Evolutionary conservation across 2,888 invertebrate genomes (phyloP).

Genomic region (Cylindroiulus punctatus): DNA sequence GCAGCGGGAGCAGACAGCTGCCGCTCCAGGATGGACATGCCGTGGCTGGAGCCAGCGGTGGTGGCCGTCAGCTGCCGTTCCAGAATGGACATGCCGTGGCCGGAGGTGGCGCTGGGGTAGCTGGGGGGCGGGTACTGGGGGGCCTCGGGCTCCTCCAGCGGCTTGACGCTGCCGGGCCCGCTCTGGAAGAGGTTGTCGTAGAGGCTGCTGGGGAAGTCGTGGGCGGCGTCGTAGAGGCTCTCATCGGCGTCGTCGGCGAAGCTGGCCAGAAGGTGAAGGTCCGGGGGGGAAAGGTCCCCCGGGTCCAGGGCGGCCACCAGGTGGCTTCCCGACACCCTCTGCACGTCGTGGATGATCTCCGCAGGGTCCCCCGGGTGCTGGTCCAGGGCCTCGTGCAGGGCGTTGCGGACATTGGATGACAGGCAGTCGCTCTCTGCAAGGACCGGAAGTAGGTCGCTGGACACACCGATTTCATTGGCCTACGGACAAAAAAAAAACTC

Average conservation of each 20-base stretch:
- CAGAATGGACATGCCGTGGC: background rate
- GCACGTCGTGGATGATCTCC: background rate
- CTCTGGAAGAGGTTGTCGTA: background rate
- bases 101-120: background rate
- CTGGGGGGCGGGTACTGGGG: background rate
- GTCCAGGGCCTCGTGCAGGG: background rate
- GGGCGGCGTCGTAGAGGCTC: background rate
- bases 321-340: background rate
- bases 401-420: background rate
- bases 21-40: background rate
- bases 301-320: conserved; percentile 4
- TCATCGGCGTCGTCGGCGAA: conserved; percentile 46
- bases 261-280: conserved; percentile 15
- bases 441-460: background rate
- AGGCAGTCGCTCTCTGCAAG: background rate
- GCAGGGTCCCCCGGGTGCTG: background rate
- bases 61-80: background rate
- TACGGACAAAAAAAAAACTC: no score
- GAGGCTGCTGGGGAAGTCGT: background rate
- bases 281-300: background rate
- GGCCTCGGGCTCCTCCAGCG: background rate
- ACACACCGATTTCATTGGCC: background rate
- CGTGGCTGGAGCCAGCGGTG: background rate
- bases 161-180: background rate
- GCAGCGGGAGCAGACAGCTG: background rate